A percentile compares a stretch with the other conserved stretches of the same genome.
Evolutionary conservation across 2,113 vertebrate genomes (phyloP).

Genomic region (Otis tarda): DNA sequence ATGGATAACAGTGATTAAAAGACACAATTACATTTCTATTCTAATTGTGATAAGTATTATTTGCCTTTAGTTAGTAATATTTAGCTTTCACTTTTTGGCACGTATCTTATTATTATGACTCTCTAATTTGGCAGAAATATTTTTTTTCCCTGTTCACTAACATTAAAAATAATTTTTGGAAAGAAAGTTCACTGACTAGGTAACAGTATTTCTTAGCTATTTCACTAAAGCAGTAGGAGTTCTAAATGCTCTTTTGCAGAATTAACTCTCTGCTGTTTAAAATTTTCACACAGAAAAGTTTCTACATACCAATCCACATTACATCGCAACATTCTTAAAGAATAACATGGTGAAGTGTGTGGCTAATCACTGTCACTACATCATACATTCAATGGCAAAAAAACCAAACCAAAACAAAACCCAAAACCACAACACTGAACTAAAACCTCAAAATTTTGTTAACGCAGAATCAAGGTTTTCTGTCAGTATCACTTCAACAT

Average conservation of each 20-base stretch:
- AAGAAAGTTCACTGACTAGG: not conserved
- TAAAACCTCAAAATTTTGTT: not conserved
- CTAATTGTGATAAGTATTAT: not conserved
- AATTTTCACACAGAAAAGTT: not conserved
- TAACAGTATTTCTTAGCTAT: not conserved
- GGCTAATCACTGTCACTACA: not conserved
- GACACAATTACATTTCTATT: not conserved
- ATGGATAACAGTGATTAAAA: not conserved
- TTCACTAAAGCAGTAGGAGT: not conserved
- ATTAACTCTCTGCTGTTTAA: not conserved
- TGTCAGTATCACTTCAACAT: slow-evolving; percentile 7
- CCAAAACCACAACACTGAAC: not conserved
- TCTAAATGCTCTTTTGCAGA: not conserved
- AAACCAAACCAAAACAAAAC: not conserved
- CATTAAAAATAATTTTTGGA: not conserved
- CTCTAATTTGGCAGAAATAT: not conserved
- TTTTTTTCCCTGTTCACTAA: not conserved
- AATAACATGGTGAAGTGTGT: not conserved
- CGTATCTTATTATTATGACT: not conserved
- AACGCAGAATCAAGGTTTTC: not conserved
- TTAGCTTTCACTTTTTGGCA: not conserved
- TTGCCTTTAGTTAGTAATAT: not conserved
- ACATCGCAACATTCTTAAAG: slow-evolving; percentile 3
- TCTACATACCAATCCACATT: not conserved
- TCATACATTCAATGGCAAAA: not conserved